phyloP scores from a whole-genome alignment of 1,140 invertebrate species.

The Brachionus paranguensis region DNA sequence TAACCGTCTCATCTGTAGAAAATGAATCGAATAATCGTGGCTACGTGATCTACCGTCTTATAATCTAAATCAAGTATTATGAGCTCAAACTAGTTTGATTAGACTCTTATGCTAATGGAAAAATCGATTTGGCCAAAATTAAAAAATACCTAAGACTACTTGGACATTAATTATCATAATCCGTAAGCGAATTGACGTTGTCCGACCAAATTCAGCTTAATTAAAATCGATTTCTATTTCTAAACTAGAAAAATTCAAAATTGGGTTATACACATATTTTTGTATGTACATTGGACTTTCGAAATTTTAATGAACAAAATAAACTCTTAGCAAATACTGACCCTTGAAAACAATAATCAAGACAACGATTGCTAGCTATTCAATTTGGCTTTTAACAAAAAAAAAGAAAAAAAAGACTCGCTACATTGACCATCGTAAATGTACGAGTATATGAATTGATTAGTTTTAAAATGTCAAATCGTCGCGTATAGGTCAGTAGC shows the following conservation, averaged over 20 bases:
- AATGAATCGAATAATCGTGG: neutral
- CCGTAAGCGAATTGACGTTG: neutral
- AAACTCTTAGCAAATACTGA: neutral
- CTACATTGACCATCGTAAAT: neutral
- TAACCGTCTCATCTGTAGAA: neutral
- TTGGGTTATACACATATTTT: constrained; percentile 6
- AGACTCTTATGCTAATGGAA: neutral
- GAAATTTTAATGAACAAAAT: constrained; percentile 6
- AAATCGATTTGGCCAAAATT: neutral
- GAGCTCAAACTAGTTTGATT: neutral
- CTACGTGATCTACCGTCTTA: neutral
- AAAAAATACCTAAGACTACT: neutral
- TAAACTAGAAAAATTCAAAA: neutral
- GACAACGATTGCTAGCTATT: neutral
- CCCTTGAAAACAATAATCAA: neutral
- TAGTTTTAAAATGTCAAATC: neutral
- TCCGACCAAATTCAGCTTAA: neutral
- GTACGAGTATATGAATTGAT: neutral
- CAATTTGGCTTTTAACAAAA: neutral
- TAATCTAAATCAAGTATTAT: constrained; percentile 19
- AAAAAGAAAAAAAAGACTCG: neutral
- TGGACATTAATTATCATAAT: constrained; percentile 23
- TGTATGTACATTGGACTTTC: neutral
- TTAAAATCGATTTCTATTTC: constrained; percentile 8
- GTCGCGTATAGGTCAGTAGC: neutral